Base-by-base conservation (phyloP, 1,140 invertebrate species). In the Calliopsis andreniformis region DNA sequence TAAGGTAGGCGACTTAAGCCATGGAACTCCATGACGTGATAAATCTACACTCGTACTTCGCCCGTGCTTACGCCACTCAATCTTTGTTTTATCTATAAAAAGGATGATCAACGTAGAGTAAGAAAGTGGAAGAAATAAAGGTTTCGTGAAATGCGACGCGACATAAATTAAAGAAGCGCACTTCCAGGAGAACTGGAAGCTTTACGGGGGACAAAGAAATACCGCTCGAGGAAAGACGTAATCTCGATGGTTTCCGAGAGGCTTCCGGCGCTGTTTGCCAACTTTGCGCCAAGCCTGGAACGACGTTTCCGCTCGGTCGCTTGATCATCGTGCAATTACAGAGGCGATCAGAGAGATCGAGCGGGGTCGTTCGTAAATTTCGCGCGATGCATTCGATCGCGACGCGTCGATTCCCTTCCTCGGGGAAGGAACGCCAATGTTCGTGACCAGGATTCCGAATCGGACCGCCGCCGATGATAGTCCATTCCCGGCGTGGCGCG, bases 371-470 rank as follows among this genome's bases (percentile, higher is more conserved):
- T 63, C 49, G 47, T 78, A 72, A 80, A 82, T 81, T 78, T 66
- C 56, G 53, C 72, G 75, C 70, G 62, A 35, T 3, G 43, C 59
- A 39, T 35, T 63, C 35, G 20, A 49, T 62, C 55, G 68, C 63
- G 56, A 68, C 76, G 66, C 70, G 63, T 69, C 62, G 70, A 76
- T 49, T 79, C 43, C n/a, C 47, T 30, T 32, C 51, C 16, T 35
- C 32, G n/a, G 23, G 70, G 39, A 43, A 71, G 67, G 47, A 55
- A 47, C 53, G 68, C 28, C 10, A 20, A 25, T 32, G 64, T 83
- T 83, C 81, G 69, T 82, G 78, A 80, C 73, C 61, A 47, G 73
- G 47, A 66, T 80, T 61, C 42, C 55, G 68, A 70, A 81, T 42
- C 30, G 64, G 35, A 16, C 1, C 20, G 6, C 4, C 49, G 30